phyloP scores from a whole-genome alignment of 2,797 vertebrate species.

The Chiroxiphia lanceolata region DNA sequence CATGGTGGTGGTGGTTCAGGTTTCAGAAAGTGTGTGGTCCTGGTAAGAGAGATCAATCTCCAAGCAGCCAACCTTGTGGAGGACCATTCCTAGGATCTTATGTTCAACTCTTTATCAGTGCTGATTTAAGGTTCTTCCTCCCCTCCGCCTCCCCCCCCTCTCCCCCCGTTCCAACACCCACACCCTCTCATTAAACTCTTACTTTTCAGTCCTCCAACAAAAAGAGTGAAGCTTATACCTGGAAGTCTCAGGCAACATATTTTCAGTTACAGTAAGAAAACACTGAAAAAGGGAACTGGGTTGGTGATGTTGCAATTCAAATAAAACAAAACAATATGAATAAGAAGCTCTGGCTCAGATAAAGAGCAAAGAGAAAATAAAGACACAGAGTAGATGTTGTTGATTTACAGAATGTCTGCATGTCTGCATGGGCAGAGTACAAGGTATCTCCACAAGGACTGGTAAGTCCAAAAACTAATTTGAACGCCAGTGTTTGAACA shows the following conservation, averaged over 20 bases:
- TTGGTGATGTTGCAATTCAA: not conserved
- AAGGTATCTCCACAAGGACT: not conserved
- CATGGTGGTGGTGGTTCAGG: not conserved
- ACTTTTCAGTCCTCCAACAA: not conserved
- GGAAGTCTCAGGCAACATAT: not conserved
- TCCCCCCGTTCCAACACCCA: not conserved
- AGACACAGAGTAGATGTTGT: not conserved
- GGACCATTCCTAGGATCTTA: not conserved
- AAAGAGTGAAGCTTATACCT: not conserved
- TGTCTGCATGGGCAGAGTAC: not conserved
- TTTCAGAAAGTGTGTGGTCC: not conserved
- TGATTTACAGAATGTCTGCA: not conserved
- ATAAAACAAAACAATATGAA: not conserved
- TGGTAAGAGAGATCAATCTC: not conserved
- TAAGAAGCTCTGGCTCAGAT: not conserved
- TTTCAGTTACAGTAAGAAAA: not conserved
- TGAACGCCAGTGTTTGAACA: not conserved
- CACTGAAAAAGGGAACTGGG: not conserved
- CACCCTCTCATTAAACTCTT: not conserved
- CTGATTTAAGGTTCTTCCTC: not conserved
- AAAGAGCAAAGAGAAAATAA: not conserved
- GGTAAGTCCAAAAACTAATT: not conserved
- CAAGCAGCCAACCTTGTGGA: not conserved
- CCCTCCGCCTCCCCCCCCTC: too few relatives aligned
- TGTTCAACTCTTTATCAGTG: not conserved